These are phyloP conservation scores for Microcebus tavaratra DNA, from an alignment of 2,113 vertebrate genomes.

Conservation along the genomic window DNA sequence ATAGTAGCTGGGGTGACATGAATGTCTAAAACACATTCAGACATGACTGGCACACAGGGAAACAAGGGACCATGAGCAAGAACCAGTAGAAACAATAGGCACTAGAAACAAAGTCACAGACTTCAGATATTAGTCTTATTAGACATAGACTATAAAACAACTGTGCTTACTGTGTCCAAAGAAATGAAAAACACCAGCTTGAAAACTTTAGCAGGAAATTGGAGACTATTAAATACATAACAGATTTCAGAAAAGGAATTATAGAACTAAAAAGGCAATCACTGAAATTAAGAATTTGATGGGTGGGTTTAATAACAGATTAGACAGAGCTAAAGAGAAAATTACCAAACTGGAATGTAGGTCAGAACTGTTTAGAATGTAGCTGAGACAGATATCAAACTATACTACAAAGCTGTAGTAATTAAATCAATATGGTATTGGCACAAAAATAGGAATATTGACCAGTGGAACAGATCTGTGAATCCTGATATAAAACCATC, in stretches of 20 bases:
- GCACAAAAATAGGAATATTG: too few species aligned
- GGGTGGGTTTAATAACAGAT: background rate
- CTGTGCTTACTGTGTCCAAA: background rate
- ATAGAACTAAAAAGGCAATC: background rate
- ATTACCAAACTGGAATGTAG: background rate
- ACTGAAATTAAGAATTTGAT: background rate
- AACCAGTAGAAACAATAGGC: background rate
- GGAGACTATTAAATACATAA: background rate
- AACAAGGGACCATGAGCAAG: background rate
- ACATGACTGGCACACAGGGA: background rate
- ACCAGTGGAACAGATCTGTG: too few species aligned
- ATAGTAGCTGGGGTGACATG: background rate
- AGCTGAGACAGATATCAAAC: background rate
- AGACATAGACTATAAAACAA: background rate
- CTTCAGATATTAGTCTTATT: background rate
- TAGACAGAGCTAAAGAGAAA: slow-evolving; percentile 11
- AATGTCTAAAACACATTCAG: background rate
- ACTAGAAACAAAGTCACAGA: background rate
- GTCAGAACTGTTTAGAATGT: background rate
- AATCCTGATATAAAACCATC: too few species aligned
- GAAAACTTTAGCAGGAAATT: background rate
- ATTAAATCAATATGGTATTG: too few species aligned
- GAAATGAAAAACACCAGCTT: background rate
- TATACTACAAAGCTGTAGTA: too few species aligned
- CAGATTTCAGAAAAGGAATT: background rate